A percentile compares a stretch with the other conserved stretches of the same genome.
Conservation (phyloP, 2,797 vertebrate species). For the Adrianichthys oophorus region DNA sequence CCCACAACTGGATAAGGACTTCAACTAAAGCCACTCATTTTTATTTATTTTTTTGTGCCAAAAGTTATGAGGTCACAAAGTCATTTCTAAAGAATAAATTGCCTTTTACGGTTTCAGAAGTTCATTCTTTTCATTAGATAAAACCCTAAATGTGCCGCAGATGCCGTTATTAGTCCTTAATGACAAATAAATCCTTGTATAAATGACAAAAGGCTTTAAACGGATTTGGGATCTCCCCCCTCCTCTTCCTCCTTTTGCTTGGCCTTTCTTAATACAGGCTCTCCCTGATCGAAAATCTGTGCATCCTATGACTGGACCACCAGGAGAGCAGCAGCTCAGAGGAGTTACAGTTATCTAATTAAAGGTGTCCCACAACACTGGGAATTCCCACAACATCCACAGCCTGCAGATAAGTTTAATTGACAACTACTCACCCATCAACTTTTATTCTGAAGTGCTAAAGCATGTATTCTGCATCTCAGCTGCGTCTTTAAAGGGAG, state of each 20-base stretch:
- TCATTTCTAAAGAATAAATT: constrained; percentile 4
- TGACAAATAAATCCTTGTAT: constrained; percentile 83
- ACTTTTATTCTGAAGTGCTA: neutral
- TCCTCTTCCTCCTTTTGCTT: constrained; percentile 8
- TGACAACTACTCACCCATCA: neutral
- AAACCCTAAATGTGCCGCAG: constrained; percentile 58
- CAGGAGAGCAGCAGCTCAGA: constrained; percentile 82
- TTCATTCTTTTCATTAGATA: constrained; percentile 7
- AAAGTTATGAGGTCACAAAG: neutral
- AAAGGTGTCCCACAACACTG: constrained; percentile 74
- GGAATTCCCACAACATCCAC: constrained; percentile 30
- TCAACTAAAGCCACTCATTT: neutral
- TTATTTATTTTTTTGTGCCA: neutral
- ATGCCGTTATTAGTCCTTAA: constrained; percentile 76
- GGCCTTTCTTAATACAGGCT: constrained; percentile 76
- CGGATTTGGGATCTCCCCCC: constrained; percentile 76
- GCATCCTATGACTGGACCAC: constrained; percentile 81
- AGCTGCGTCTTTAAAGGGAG: constrained; percentile 26
- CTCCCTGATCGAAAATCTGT: constrained; percentile 60
- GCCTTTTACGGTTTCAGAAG: constrained; percentile 2
- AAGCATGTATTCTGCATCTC: constrained; percentile 16
- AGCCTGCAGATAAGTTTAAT: neutral
- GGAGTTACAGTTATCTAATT: constrained; percentile 90
- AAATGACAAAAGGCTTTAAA: constrained; percentile 79
- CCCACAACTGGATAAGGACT: constrained; percentile 2